Percentiles rank a stretch among this genome's conserved stretches.
Evolutionary conservation across 2,888 invertebrate genomes (phyloP).

Genomic region (Ferrisia virgata): DNA sequence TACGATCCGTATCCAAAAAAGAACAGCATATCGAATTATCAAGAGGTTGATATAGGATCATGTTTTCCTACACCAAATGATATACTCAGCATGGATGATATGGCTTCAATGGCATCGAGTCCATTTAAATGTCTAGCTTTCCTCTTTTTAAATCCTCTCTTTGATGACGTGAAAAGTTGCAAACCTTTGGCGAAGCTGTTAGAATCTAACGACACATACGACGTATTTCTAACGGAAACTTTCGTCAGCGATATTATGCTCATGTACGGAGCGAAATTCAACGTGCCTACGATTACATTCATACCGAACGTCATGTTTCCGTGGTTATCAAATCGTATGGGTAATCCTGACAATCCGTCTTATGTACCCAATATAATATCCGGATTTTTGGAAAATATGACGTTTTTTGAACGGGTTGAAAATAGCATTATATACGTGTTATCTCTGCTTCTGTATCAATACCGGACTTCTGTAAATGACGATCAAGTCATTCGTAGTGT

Average conservation of each 20-base stretch:
- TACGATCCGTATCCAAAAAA: constrained; percentile 39
- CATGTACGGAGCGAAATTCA: constrained; percentile 48
- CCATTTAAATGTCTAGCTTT: neutral
- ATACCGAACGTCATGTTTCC: constrained; percentile 48
- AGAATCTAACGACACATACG: constrained; percentile 45
- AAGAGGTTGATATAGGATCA: neutral
- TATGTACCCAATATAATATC: constrained; percentile 51
- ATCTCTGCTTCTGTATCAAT: neutral
- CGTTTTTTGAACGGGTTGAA: neutral
- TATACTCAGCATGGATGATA: neutral
- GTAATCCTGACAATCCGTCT: constrained; percentile 48
- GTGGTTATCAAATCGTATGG: constrained; percentile 48
- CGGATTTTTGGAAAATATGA: neutral
- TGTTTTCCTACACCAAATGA: neutral
- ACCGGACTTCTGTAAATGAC: no score
- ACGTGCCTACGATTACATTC: constrained; percentile 48
- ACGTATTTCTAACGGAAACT: constrained; percentile 49
- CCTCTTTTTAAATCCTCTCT: neutral
- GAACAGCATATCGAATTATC: constrained; percentile 22
- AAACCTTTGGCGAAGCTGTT: constrained; percentile 10
- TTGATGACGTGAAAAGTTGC: neutral
- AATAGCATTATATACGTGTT: neutral
- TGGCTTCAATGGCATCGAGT: neutral
- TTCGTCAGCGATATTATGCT: constrained; percentile 49
- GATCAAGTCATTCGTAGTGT: neutral